These are phyloP conservation scores for Drosophila baimaii DNA, from an alignment of 1,140 invertebrate genomes.

Conservation along the genomic window DNA sequence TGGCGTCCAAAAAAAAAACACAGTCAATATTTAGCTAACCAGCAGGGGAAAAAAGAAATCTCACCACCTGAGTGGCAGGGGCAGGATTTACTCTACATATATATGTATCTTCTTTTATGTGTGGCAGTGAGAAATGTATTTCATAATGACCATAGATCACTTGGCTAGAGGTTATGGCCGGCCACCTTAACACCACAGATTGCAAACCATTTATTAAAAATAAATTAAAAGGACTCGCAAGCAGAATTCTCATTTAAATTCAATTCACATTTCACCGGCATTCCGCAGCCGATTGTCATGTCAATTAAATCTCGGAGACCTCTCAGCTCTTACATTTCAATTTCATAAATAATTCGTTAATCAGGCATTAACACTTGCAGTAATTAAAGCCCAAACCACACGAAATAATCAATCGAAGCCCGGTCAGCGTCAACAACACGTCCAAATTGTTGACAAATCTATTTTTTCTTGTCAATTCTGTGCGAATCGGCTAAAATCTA, in stretches of 20 bases:
- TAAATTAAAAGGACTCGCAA: constrained; percentile 4
- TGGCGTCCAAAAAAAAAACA: constrained; percentile 32
- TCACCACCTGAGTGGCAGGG: constrained; percentile 6
- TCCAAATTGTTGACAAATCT: constrained; percentile 40
- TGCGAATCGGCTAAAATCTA: constrained; percentile 42
- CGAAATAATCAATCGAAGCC: constrained; percentile 8
- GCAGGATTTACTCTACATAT: constrained; percentile 5
- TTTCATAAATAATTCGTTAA: constrained; percentile 50
- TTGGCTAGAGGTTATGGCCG: constrained; percentile 17
- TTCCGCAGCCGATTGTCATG: constrained; percentile 42
- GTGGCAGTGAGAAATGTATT: constrained; percentile 17
- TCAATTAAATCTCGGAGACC: constrained; percentile 52
- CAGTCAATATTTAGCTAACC: constrained; percentile 69
- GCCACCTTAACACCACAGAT: constrained; percentile 14
- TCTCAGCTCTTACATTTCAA: constrained; percentile 48
- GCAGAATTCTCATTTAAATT: constrained; percentile 39
- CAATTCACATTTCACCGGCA: constrained; percentile 38
- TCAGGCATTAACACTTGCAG: constrained; percentile 44
- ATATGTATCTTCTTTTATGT: constrained; percentile 6
- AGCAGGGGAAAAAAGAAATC: constrained; percentile 40
- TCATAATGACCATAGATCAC: constrained; percentile 31
- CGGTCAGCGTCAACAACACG: constrained; percentile 27
- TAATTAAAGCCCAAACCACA: constrained; percentile 28
- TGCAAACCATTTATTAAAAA: constrained; percentile 11
- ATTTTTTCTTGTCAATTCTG: constrained; percentile 19